Conservation (phyloP, 1,140 invertebrate species). For the Ladona fulva region DNA sequence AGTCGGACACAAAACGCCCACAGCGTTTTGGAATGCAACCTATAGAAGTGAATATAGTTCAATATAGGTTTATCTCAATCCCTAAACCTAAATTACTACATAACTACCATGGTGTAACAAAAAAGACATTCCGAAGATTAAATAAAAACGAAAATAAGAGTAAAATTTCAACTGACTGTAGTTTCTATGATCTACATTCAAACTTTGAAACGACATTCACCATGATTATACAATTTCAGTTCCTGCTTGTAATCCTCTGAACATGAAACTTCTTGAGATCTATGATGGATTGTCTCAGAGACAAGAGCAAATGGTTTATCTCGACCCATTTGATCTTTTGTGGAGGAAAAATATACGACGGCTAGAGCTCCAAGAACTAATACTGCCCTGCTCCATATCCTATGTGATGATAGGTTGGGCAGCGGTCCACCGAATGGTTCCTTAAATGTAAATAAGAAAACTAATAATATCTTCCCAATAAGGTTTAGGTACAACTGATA, state of each 20-base stretch:
- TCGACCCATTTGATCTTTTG: constrained; percentile 37
- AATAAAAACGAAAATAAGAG: too few species aligned
- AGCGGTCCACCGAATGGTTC: background rate
- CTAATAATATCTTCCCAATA: background rate
- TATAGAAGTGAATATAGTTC: constrained; percentile 24
- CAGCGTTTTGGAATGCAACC: constrained; percentile 65
- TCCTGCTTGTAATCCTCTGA: constrained; percentile 48
- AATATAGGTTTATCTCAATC: too few species aligned
- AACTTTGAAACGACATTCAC: background rate
- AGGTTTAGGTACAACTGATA: too few species aligned
- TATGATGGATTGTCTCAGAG: constrained; percentile 45
- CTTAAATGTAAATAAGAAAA: background rate
- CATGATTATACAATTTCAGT: constrained; percentile 34
- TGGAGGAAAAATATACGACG: constrained; percentile 55
- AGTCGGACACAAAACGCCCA: constrained; percentile 67
- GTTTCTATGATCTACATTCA: too few species aligned
- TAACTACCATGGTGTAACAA: too few species aligned
- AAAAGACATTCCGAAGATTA: too few species aligned
- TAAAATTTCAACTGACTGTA: too few species aligned
- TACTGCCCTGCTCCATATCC: constrained; percentile 24
- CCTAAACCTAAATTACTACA: too few species aligned
- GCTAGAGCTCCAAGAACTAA: constrained; percentile 43
- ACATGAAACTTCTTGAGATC: constrained; percentile 50
- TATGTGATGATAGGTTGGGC: background rate
- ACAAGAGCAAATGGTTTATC: constrained; percentile 51